Conservation (phyloP, 2,797 vertebrate species). For the Sebastes miniatus region DNA sequence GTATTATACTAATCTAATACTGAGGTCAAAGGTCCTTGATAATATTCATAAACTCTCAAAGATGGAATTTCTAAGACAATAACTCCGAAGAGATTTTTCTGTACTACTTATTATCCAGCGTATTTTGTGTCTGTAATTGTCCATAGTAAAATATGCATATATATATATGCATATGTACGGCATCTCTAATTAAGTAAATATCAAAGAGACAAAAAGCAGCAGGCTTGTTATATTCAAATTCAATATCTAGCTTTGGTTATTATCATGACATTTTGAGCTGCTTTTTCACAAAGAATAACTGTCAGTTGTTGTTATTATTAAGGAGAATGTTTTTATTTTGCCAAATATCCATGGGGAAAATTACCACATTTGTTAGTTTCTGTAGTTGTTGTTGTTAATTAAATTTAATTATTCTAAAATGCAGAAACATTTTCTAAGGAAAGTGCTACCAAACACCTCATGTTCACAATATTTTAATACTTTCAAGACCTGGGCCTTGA, state of each 20-base stretch:
- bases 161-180: too few species aligned
- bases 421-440: background rate
- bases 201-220: conserved; percentile 13
- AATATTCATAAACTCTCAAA: too few species aligned
- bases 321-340: too few species aligned
- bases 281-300: background rate
- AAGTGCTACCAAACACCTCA: background rate
- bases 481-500: background rate
- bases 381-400: background rate
- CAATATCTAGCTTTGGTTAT: background rate
- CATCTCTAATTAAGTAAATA: conserved; percentile 12
- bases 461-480: background rate
- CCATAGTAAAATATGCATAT: background rate
- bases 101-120: background rate
- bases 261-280: background rate
- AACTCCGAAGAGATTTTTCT: background rate
- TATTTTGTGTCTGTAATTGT: conserved; percentile 5
- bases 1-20: background rate
- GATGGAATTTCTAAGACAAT: background rate
- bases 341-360: too few species aligned
- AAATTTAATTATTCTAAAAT: too few species aligned
- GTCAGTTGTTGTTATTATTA: background rate
- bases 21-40: conserved; percentile 5
- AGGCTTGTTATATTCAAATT: background rate
- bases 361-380: background rate